These are phyloP conservation scores for Drosophila dunni DNA, from an alignment of 1,140 invertebrate species.

Conservation along the genomic window DNA sequence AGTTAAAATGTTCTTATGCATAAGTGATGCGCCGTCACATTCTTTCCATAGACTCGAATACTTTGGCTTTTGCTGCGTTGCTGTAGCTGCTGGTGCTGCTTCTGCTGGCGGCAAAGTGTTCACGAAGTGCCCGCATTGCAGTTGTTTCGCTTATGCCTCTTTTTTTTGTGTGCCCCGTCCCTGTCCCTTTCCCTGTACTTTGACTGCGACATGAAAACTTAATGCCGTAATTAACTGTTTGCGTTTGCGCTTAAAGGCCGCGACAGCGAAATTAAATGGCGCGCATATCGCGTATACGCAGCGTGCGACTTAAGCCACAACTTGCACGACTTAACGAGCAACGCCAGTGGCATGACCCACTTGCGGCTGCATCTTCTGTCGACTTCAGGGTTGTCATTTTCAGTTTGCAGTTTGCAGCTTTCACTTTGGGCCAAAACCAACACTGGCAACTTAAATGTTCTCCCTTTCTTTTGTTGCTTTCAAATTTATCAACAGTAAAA, in stretches of 20 bases:
- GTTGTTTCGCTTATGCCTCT: constrained; percentile 62
- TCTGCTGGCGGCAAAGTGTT: constrained; percentile 65
- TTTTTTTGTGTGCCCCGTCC: neutral
- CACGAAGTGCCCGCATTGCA: constrained; percentile 79
- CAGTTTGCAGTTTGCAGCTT: neutral
- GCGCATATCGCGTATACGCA: constrained; percentile 56
- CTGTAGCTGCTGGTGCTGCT: neutral
- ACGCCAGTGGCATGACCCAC: constrained; percentile 55
- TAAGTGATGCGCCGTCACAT: constrained; percentile 68
- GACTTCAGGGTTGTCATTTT: neutral
- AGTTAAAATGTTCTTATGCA: constrained; percentile 83
- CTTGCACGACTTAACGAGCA: constrained; percentile 34
- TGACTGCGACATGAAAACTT: constrained; percentile 75
- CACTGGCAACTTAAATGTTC: neutral
- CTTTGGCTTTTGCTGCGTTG: constrained; percentile 20
- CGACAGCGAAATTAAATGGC: constrained; percentile 44
- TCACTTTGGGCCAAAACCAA: neutral
- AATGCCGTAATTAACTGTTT: constrained; percentile 82
- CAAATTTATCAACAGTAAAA: constrained; percentile 59
- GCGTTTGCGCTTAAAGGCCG: constrained; percentile 68
- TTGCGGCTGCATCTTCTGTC: constrained; percentile 46
- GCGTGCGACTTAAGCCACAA: constrained; percentile 38
- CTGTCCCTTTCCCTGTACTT: constrained; percentile 10
- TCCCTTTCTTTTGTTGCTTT: constrained; percentile 25
- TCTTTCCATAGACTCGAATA: constrained; percentile 48